Base-by-base conservation (phyloP, 2,113 vertebrate species). In the Mus musculus region DNA sequence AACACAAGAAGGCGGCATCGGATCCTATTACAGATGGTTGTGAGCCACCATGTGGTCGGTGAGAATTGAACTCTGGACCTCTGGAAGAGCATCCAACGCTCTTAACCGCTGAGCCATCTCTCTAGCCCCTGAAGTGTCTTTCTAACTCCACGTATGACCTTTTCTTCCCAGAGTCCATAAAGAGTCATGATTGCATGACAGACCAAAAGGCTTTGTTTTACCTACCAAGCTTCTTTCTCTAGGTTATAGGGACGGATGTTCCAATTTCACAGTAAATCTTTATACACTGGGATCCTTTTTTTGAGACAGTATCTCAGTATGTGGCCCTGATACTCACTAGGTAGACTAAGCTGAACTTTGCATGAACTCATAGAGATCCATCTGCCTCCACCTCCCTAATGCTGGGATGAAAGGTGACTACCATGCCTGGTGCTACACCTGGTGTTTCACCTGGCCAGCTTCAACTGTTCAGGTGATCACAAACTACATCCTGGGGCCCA, bases 191-290 rank as follows among this genome's bases (percentile, higher is more conserved):
- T 33, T 33, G 24, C 5, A 81, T 42, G 76, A 11, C 0, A 12
- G 89, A 42, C 54, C 52, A 67, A n/a, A 42, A 19, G 42, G 24
- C 22, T n/a, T 71, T 94, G 24, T 61, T 71, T 33, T 11, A 28
- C 20, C 56, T 36, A 92, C 59, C 59, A 78, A 8, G 63, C 19
- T 86, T 67, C 39, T 24, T 87, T 94, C 92, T 89, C 36, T 77
- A 17, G 59, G 49, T 81, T 26, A 80, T 67, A 94, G 56, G 56
- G 95, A 77, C 1, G 20, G 22, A 52, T 49, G 49, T 54, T 75
- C 39, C 91, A 42, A 49, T 89, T 81, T 91, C 56, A 87, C 14
- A 72, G 42, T n/a, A 88, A 86, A 81, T 95, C 86, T 78, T 75
- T 69, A 59, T n/a, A 89, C 1, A 82, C 33, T 86, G 89, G 54